Evolutionary conservation across 2,888 invertebrate genomes (phyloP).

Genomic region (Mimumesa dahlbomi): DNA sequence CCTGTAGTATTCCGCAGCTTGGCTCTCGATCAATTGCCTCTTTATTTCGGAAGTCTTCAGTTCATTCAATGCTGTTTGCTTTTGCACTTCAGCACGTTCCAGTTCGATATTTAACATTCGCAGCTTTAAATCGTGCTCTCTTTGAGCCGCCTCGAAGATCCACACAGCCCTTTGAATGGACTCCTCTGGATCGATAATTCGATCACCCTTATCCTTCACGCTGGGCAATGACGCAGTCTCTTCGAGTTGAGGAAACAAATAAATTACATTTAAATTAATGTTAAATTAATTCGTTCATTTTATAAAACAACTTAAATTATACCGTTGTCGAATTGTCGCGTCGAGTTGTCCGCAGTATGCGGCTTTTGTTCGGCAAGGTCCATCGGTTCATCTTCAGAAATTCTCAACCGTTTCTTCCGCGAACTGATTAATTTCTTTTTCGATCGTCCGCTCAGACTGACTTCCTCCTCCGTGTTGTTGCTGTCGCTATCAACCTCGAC

Average conservation of each 20-base stretch:
- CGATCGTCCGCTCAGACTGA: constrained; percentile 23
- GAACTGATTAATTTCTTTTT: neutral
- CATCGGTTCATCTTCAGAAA: constrained; percentile 42
- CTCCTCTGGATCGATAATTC: constrained; percentile 26
- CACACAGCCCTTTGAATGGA: constrained; percentile 47
- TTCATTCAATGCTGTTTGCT: constrained; percentile 69
- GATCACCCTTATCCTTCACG: constrained; percentile 6
- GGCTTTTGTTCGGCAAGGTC: constrained; percentile 53
- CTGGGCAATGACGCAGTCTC: neutral
- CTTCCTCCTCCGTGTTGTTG: constrained; percentile 48
- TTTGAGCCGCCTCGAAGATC: constrained; percentile 61
- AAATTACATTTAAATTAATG: too few species aligned
- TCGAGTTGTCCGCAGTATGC: neutral
- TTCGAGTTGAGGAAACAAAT: neutral
- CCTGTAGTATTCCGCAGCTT: constrained; percentile 68
- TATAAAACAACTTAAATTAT: neutral
- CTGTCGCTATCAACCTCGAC: constrained; percentile 56
- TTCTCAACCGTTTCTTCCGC: constrained; percentile 20
- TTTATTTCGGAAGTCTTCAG: constrained; percentile 70
- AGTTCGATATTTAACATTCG: constrained; percentile 68
- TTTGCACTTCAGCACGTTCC: constrained; percentile 70
- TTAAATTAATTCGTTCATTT: too few species aligned
- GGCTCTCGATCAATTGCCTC: constrained; percentile 62
- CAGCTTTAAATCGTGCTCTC: constrained; percentile 70
- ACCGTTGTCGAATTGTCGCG: constrained; percentile 16